Evolutionary conservation across 2,888 invertebrate species (phyloP), one percentile per base, ranked within the genome.

Genomic region (Amiota minor): DNA sequence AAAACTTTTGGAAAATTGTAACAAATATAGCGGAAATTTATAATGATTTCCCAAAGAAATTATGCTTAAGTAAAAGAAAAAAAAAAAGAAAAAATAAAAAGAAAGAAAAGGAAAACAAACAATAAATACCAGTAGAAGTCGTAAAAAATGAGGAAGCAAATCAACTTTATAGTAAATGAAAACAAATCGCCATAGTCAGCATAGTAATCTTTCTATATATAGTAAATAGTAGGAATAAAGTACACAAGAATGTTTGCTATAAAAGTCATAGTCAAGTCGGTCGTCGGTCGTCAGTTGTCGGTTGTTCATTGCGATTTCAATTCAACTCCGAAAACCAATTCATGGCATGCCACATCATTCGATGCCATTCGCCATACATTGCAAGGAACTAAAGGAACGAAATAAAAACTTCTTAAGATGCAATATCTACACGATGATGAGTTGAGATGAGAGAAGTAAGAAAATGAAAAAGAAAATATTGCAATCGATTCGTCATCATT

Each of bases 401-500:
- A 53, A 53, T 16, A 12, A 65, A 64, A 65, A 65, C 47, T 65
- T 65, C 65, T 65, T 47, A 47, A 65, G 65, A 65, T 47, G 65
- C 46, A 65, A 65, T 65, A 12, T 65, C 20, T 9, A 20, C 11
- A 16, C 18, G 59, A 59, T 10, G 23, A 59, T 20, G 23, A 59
- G 12, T 8, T 20, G 23, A 20, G 3, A 55, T 9, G 18, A n/a
- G 14, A 72, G 10, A 71, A 50, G 53, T 70, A 47, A 61, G 12
- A 64, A 75, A 72, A 72, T 74, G 75, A 76, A 74, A 49, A 45
- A 12, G 65, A 73, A 65, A 47, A 70, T 46, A 70, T 70, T 73
- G 75, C 77, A 84, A 84, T 82, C 81, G 78, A 83, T 83, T 80
- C 74, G 78, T 81, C 82, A 83, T 82, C 80, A 82, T 82, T 83